Evolutionary conservation across 2,797 vertebrate genomes (phyloP).

Genomic region (Gila robusta): DNA sequence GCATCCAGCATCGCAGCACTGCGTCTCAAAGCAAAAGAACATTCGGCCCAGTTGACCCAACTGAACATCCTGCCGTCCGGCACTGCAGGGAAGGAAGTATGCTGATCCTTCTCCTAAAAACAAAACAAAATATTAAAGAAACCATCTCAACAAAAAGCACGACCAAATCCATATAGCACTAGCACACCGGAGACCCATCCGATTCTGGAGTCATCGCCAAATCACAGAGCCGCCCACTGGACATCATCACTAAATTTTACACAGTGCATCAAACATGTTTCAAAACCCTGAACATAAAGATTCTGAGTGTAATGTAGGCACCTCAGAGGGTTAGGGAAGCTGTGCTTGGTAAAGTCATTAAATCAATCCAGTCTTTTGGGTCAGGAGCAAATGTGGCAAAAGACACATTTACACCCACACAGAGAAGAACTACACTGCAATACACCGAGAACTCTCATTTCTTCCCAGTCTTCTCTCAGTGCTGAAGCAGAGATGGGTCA

Average conservation of each 20-base stretch:
- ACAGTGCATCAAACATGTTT: slow-evolving; percentile 32
- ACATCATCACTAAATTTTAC: slow-evolving; percentile 49
- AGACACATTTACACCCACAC: slow-evolving; percentile 18
- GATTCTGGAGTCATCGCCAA: slow-evolving; percentile 43
- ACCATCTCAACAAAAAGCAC: slow-evolving; percentile 75
- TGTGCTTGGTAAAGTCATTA: slow-evolving; percentile 25
- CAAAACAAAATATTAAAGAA: slow-evolving; percentile 33
- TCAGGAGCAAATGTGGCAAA: slow-evolving; percentile 22
- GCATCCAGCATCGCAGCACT: slow-evolving; percentile 97
- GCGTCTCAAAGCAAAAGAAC: slow-evolving; percentile 98
- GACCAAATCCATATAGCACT: slow-evolving; percentile 81
- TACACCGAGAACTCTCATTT: slow-evolving; percentile 40
- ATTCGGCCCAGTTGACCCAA: slow-evolving; percentile 97
- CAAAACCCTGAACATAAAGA: slow-evolving; percentile 27
- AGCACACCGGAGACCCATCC: slow-evolving; percentile 50
- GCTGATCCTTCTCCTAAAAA: slow-evolving; percentile 79
- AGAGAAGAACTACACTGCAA: slow-evolving; percentile 35
- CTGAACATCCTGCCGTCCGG: slow-evolving; percentile 94
- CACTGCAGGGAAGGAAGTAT: slow-evolving; percentile 96
- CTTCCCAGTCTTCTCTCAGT: slow-evolving; percentile 54
- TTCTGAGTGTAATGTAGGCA: slow-evolving; percentile 53
- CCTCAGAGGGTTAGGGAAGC: slow-evolving; percentile 34
- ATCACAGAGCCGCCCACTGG: slow-evolving; percentile 38
- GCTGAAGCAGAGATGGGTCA: slow-evolving; percentile 83
- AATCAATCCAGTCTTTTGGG: slow-evolving; percentile 15